Evolutionary conservation across 2,113 vertebrate species (phyloP).

Genomic region (Ammodytes marinus): DNA sequence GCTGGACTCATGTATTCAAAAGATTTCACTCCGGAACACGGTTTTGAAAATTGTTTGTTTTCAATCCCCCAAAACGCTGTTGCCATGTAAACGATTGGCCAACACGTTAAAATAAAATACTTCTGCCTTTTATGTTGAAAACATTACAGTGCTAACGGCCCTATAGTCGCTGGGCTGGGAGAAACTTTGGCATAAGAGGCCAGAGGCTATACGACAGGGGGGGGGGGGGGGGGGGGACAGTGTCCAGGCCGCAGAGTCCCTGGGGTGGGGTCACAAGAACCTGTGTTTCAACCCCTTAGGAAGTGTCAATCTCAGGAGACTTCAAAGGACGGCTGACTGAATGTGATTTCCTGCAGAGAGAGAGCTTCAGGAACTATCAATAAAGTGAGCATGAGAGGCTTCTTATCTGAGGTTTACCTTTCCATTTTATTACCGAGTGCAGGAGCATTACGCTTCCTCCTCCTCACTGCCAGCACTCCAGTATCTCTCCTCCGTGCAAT

Average conservation of each 20-base stretch:
- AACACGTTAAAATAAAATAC: too few species aligned
- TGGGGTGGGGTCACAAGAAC: slow-evolving; percentile 60
- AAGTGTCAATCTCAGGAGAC: slow-evolving; percentile 63
- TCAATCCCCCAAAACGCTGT: too few species aligned
- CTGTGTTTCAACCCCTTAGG: slow-evolving; percentile 48
- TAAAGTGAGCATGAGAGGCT: slow-evolving; percentile 52
- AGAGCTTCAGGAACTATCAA: slow-evolving; percentile 54
- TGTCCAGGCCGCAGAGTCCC: slow-evolving; percentile 31
- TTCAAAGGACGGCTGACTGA: slow-evolving; percentile 52
- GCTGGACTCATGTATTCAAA: too few species aligned
- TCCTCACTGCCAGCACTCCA: slow-evolving; percentile 29
- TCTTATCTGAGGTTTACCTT: slow-evolving; percentile 62
- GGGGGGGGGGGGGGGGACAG: slow-evolving; percentile 16
- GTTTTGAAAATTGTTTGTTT: too few species aligned
- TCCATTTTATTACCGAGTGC: slow-evolving; percentile 68
- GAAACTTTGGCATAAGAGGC: slow-evolving; percentile 42
- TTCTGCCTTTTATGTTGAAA: too few species aligned
- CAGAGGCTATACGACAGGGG: slow-evolving; percentile 58
- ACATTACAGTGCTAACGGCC: too few species aligned
- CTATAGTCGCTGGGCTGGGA: too few species aligned
- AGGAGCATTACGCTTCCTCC: slow-evolving; percentile 34
- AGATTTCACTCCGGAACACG: too few species aligned
- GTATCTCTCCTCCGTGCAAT: slow-evolving; percentile 7
- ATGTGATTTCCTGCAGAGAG: slow-evolving; percentile 64
- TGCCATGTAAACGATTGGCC: too few species aligned